Base-by-base conservation (phyloP, 2,888 invertebrate genomes). In the Oscheius sp. region DNA sequence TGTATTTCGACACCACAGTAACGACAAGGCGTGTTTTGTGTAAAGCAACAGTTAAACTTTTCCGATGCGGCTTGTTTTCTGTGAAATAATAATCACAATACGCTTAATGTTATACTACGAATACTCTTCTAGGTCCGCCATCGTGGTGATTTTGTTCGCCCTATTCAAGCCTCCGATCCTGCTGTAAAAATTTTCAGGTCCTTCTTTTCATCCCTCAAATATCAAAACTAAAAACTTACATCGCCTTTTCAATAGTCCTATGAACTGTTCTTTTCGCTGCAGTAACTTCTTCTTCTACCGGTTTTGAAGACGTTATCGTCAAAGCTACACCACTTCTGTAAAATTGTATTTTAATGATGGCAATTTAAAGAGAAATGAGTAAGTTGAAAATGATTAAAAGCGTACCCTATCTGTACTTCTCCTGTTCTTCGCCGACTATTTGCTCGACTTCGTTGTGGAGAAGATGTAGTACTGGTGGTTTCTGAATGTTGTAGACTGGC, bases 101-200 rank as follows among this genome's bases (percentile, higher is more conserved):
- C n/a, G n/a, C n/a, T n/a, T n/a, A n/a, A n/a, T n/a, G n/a, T n/a
- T n/a, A n/a, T n/a, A n/a, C n/a, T n/a, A n/a, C n/a, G n/a, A n/a
- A n/a, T n/a, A n/a, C n/a, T n/a, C n/a, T n/a, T 56, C n/a, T 38
- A 70, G 70, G 38, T 86, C 22, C 84, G 89, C 32, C 80, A 86
- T 41, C 75, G 79, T 2, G 87, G 87, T 22, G 82, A 80, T 2
- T 78, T 89, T 17, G 78, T 82, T 30, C 83, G 85, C 68, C 89
- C 89, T 2, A 86, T 89, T 44, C 81, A 86, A 61, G 88, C 88
- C 1, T 86, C 87, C 14, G 87, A 87, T 71, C 88, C 87, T 78
- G 87, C 88, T 9, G 87, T 88, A 57, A 88, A 89, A 85, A 74
- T n/a, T n/a, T n/a, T n/a, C 47, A 47, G n/a, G n/a, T n/a, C n/a